These are phyloP conservation scores for Barypeithes pellucidus DNA, from an alignment of 2,888 invertebrate genomes.

Conservation along the genomic window DNA sequence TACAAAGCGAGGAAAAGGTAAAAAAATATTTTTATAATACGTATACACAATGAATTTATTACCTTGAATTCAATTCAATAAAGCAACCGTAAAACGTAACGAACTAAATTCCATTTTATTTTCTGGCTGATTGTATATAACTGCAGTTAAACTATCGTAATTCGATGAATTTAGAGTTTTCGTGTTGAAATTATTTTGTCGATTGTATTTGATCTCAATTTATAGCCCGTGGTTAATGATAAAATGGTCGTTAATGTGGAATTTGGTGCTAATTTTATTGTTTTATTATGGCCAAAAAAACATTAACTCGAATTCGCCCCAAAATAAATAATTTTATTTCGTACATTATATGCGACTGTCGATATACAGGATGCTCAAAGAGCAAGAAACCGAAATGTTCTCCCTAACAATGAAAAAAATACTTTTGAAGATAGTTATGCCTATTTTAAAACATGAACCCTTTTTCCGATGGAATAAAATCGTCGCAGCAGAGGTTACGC, in stretches of 20 bases:
- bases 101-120: slow-evolving; percentile 43
- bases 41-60: slow-evolving; percentile 43
- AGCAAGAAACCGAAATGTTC: no score
- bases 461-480: no score
- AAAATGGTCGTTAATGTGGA: not conserved
- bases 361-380: no score
- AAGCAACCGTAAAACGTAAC: slow-evolving; percentile 38
- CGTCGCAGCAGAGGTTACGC: no score
- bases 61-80: slow-evolving; percentile 33
- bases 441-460: no score
- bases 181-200: slow-evolving; percentile 26
- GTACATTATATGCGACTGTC: not conserved
- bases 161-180: slow-evolving; percentile 38
- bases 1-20: slow-evolving; percentile 22
- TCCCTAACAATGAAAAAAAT: no score
- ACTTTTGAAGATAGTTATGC: no score
- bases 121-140: slow-evolving; percentile 38
- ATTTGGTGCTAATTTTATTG: slow-evolving; percentile 13
- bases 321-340: slow-evolving; percentile 1
- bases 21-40: slow-evolving; percentile 23
- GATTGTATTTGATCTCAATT: slow-evolving; percentile 35
- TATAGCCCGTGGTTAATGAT: slow-evolving; percentile 9
- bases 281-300: not conserved
- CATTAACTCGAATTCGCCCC: not conserved
- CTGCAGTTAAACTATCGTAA: slow-evolving; percentile 31